Percentiles rank a stretch among this genome's conserved stretches.
Evolutionary conservation across 2,113 vertebrate species (phyloP).

Genomic region (Cryptomyrus ogoouensis): DNA sequence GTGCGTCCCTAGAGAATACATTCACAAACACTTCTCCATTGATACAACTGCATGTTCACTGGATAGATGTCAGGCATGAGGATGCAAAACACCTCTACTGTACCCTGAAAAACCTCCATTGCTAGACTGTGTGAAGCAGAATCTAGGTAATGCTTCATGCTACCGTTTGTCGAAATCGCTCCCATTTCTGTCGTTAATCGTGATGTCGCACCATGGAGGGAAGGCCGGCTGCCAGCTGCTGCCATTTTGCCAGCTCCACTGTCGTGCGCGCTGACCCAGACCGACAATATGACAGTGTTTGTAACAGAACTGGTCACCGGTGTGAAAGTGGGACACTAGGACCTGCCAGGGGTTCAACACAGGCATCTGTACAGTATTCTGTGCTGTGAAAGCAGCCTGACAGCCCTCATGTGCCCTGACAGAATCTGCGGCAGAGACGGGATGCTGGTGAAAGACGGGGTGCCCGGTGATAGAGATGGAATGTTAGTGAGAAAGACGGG

Average conservation of each 20-base stretch:
- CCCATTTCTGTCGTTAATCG: neutral
- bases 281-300: neutral
- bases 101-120: neutral
- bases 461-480: neutral
- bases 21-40: neutral
- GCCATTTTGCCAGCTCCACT: neutral
- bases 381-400: neutral
- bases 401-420: neutral
- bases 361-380: neutral
- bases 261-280: neutral
- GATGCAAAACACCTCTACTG: neutral
- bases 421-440: neutral
- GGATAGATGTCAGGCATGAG: neutral
- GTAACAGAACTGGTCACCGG: neutral
- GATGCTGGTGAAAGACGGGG: neutral
- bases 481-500: neutral
- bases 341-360: neutral
- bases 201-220: neutral
- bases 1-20: neutral
- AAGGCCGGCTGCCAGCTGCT: neutral
- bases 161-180: neutral
- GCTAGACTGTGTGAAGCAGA: neutral
- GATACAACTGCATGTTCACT: neutral
- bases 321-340: constrained; percentile 9
- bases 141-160: neutral